Percentiles rank a stretch among this genome's conserved stretches.
Evolutionary conservation across 2,113 vertebrate genomes (phyloP).

Genomic region (Strix uralensis): DNA sequence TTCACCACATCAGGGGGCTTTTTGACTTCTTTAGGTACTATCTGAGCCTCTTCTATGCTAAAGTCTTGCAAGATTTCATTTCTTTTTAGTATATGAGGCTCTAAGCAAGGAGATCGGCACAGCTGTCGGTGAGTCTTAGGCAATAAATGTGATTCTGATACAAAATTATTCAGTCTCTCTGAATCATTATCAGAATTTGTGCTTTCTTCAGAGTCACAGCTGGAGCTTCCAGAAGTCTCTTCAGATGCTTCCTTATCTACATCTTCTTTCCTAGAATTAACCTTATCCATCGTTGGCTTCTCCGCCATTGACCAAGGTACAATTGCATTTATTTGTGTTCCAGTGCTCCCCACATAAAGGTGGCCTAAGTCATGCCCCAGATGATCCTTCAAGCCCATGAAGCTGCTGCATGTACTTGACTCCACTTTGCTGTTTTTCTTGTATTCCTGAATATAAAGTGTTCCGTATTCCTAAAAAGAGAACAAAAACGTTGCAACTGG

Average conservation of each 20-base stretch:
- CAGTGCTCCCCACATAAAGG: slow-evolving; percentile 85
- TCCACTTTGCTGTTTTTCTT: slow-evolving; percentile 79
- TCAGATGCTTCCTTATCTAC: slow-evolving; percentile 73
- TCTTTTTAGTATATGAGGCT: slow-evolving; percentile 82
- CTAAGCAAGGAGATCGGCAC: slow-evolving; percentile 87
- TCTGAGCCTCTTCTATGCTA: slow-evolving; percentile 72
- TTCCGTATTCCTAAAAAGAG: slow-evolving; percentile 78
- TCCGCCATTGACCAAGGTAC: slow-evolving; percentile 77
- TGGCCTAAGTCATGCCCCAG: slow-evolving; percentile 86
- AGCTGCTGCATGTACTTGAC: slow-evolving; percentile 86
- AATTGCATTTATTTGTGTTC: slow-evolving; percentile 83
- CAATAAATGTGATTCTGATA: slow-evolving; percentile 67
- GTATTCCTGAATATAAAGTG: slow-evolving; percentile 79
- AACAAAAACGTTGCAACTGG: slow-evolving; percentile 52
- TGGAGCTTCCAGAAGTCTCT: slow-evolving; percentile 69
- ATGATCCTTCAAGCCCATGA: slow-evolving; percentile 98
- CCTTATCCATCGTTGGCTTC: slow-evolving; percentile 84
- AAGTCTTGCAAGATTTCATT: slow-evolving; percentile 80
- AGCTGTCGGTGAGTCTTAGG: slow-evolving; percentile 84
- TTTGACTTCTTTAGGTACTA: slow-evolving; percentile 72
- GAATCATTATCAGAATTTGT: slow-evolving; percentile 80
- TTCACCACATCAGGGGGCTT: slow-evolving; percentile 75
- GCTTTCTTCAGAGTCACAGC: slow-evolving; percentile 80
- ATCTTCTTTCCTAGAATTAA: slow-evolving; percentile 76
- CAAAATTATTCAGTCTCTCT: slow-evolving; percentile 64